Evolutionary conservation across 2,797 vertebrate genomes (phyloP), one percentile per base, ranked within the genome.

Genomic region (Holocentrus rufus): DNA sequence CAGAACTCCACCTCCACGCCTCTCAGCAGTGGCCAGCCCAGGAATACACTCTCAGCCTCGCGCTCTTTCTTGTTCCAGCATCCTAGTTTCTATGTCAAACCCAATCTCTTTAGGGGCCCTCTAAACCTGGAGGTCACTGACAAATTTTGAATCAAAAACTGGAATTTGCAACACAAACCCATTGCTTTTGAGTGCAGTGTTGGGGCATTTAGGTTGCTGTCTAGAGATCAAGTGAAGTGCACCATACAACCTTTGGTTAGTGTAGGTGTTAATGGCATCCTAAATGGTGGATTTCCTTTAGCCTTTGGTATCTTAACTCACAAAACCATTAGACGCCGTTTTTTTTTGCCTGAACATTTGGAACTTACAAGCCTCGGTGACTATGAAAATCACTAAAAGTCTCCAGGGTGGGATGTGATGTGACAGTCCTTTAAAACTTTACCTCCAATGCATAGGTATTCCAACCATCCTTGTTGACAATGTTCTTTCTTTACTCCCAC

Each of bases 161-260:
- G 76, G 65, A 65, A 53, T 77, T 80, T 78, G 80, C 53, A 47
- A 79, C 17, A 66, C 69, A 86, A 85, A 81, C 78, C 70, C 72
- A 62, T 80, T 84, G 86, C 72, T 80, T 81, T 74, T 64, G 85
- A 87, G 83, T 87, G 83, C 68, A 72, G 82, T 55, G 83, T 83
- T 77, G 81, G 85, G 87, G 71, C 82, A 65, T 84, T 87, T 74
- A 67, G 69, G 81, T 77, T 73, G 57, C 63, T 44, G 70, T 69
- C 59, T 72, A 79, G 72, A 49, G 76, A 81, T 85, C 83, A 59
- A 39, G 79, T 71, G 77, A 87, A 85, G 77, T 72, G 81, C 83
- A 84, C 91, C 89, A 76, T 76, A 88, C 83, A 89, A 91, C 90
- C 88, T 88, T 86, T 87, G 89, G 91, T 92, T 90, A 92, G 88